Percentiles rank a stretch among this genome's conserved stretches.
Conservation (phyloP, 1,140 invertebrate species). For the Neomicropteryx cornuta region DNA sequence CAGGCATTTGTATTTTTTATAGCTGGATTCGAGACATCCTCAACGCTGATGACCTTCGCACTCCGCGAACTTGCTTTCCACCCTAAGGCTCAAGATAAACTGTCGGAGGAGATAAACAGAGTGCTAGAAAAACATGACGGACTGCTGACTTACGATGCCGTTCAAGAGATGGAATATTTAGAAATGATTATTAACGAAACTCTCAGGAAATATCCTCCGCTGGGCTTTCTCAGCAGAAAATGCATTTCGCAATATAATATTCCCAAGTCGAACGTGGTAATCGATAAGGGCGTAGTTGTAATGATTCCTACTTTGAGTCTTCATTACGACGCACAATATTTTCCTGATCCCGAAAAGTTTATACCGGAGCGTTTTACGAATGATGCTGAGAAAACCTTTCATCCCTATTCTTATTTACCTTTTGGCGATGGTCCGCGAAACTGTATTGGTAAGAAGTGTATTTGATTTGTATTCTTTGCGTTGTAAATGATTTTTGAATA, state of each 20-base stretch:
- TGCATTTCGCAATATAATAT: constrained; percentile 27
- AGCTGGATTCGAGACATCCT: constrained; percentile 35
- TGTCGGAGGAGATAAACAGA: constrained; percentile 27
- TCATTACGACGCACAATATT: constrained; percentile 47
- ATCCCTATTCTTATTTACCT: too few relatives aligned
- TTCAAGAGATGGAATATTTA: constrained; percentile 44
- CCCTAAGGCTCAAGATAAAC: constrained; percentile 29
- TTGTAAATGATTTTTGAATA: too few relatives aligned
- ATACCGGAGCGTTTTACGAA: constrained; percentile 52
- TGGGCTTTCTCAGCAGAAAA: constrained; percentile 33
- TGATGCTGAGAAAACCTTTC: too few relatives aligned
- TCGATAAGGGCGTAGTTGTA: constrained; percentile 32
- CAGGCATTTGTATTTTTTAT: constrained; percentile 38
- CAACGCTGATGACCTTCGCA: constrained; percentile 26
- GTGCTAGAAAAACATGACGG: constrained; percentile 29
- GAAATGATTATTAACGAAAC: constrained; percentile 25
- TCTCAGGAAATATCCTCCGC: constrained; percentile 36
- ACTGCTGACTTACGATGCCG: constrained; percentile 39
- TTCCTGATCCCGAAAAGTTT: constrained; percentile 52
- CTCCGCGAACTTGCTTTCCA: constrained; percentile 31
- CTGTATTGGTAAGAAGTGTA: too few relatives aligned
- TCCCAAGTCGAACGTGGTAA: constrained; percentile 27
- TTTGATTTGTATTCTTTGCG: too few relatives aligned
- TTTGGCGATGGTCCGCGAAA: too few relatives aligned
- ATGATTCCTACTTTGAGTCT: constrained; percentile 35